Evolutionary conservation across 2,113 vertebrate genomes (phyloP).

Genomic region (Meles meles): DNA sequence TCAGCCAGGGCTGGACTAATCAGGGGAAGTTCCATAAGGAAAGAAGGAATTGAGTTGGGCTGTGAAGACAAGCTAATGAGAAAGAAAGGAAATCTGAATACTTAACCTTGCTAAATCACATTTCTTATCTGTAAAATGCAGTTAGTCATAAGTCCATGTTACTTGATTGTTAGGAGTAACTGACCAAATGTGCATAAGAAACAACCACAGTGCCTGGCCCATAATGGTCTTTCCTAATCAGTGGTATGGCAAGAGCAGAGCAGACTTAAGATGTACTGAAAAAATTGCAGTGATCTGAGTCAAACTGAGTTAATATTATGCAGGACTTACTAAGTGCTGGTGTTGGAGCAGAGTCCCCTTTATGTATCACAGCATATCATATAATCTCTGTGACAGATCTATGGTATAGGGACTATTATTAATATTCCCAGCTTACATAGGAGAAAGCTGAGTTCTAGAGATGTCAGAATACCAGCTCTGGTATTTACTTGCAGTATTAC

Average conservation of each 20-base stretch:
- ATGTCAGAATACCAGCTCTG: neutral
- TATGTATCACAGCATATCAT: neutral
- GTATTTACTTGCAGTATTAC: neutral
- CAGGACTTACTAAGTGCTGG: neutral
- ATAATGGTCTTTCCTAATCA: neutral
- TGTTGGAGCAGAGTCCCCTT: neutral
- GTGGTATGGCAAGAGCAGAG: neutral
- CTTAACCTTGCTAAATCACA: neutral
- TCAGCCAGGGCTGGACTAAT: neutral
- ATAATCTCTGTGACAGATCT: neutral
- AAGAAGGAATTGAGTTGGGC: neutral
- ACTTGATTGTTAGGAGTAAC: neutral
- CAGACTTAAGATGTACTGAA: neutral
- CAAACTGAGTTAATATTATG: neutral
- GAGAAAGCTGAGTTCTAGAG: neutral
- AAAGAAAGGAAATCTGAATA: neutral
- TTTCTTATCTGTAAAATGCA: neutral
- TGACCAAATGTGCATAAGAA: neutral
- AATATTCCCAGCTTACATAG: neutral
- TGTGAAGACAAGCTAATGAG: neutral
- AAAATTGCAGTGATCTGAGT: neutral
- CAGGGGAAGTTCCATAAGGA: neutral
- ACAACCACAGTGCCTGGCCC: neutral
- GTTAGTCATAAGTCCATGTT: neutral
- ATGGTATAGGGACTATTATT: neutral